phyloP scores from a whole-genome alignment of 2,797 vertebrate genomes.

The Eulemur rubriventer region DNA sequence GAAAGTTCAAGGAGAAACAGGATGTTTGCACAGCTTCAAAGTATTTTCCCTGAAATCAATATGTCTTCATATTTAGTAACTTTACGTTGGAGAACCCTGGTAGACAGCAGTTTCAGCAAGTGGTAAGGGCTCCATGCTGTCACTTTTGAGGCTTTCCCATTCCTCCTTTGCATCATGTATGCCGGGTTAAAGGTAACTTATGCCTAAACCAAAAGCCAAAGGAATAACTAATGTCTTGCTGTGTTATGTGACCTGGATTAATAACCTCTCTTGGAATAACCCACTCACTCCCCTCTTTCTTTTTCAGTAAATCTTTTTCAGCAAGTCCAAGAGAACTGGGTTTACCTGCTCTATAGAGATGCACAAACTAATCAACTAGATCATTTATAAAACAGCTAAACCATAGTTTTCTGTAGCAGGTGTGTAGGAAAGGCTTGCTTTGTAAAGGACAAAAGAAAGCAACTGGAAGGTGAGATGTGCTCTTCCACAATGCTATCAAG shows the following conservation, averaged over 20 bases:
- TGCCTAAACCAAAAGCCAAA: background rate
- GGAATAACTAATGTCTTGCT: background rate
- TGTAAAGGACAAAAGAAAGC: constrained; percentile 18
- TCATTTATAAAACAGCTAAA: background rate
- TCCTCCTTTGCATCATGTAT: background rate
- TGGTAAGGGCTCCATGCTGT: background rate
- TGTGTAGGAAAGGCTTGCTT: constrained; percentile 29
- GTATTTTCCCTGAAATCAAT: background rate
- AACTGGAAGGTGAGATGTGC: background rate
- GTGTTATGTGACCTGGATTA: background rate
- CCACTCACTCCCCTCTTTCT: background rate
- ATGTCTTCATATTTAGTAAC: background rate
- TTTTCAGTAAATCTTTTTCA: constrained; percentile 20
- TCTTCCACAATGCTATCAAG: background rate
- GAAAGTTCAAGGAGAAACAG: background rate
- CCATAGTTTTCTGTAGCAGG: background rate
- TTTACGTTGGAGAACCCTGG: background rate
- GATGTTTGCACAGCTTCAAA: background rate
- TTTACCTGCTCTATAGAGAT: constrained; percentile 12
- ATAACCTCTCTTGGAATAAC: background rate
- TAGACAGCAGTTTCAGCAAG: background rate
- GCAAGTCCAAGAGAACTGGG: constrained; percentile 19
- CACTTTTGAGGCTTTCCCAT: background rate
- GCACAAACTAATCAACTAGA: constrained; percentile 22
- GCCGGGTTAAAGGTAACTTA: background rate